Conservation (phyloP, 1,140 invertebrate genomes). For the Drosophila hydei region DNA sequence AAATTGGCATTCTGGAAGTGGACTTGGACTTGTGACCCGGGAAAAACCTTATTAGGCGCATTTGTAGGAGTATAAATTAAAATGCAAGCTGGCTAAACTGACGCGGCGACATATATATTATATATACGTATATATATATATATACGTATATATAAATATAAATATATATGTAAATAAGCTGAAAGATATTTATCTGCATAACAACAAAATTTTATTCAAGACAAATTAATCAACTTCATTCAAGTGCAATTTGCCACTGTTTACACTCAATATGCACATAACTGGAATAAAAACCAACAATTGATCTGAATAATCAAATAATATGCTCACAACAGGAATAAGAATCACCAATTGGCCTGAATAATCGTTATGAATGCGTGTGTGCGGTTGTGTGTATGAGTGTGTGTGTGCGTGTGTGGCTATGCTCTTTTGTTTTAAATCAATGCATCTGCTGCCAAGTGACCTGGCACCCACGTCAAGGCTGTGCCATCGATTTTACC, state of each 20-base stretch:
- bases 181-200: too few relatives aligned
- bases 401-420: slow-evolving; percentile 9
- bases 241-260: slow-evolving; percentile 3
- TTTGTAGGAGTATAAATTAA: too few relatives aligned
- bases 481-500: slow-evolving; percentile 38
- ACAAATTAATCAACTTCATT: too few relatives aligned
- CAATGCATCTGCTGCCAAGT: slow-evolving; percentile 33
- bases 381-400: neutral
- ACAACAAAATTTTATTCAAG: too few relatives aligned
- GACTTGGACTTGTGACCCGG: too few relatives aligned
- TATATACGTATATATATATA: too few relatives aligned
- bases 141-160: too few relatives aligned
- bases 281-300: neutral
- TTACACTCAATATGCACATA: neutral
- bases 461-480: slow-evolving; percentile 40
- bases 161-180: too few relatives aligned
- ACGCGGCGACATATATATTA: too few relatives aligned
- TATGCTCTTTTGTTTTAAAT: slow-evolving; percentile 36
- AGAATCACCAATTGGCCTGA: neutral
- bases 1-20: too few relatives aligned
- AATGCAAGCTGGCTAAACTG: too few relatives aligned
- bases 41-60: too few relatives aligned
- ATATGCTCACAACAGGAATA: neutral
- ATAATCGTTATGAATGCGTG: neutral
- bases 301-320: neutral